phyloP scores from a whole-genome alignment of 2,888 invertebrate species.

The Trachelus tabidus region DNA sequence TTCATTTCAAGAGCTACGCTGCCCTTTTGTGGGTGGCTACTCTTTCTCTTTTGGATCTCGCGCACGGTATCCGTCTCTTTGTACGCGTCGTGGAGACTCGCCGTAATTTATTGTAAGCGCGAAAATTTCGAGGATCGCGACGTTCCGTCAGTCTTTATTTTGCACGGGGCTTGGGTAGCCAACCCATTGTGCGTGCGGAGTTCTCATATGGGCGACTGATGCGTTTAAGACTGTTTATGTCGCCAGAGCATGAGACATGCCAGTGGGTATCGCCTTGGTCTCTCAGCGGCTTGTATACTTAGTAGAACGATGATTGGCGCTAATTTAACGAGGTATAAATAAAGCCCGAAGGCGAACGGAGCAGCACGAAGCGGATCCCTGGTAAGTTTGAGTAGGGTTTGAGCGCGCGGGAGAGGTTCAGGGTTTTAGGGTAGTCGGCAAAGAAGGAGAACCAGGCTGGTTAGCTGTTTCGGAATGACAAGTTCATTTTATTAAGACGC shows the following conservation, averaged over 20 bases:
- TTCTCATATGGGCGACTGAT: neutral
- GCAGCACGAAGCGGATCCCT: conserved; percentile 3
- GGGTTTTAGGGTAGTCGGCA: neutral
- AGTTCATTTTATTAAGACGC: conserved; percentile 63
- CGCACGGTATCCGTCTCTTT: conserved; percentile 42
- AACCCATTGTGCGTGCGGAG: neutral
- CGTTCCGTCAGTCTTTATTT: neutral
- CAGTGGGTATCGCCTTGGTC: neutral
- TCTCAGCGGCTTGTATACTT: conserved; percentile 25
- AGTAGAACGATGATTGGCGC: conserved; percentile 53
- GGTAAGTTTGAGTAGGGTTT: neutral
- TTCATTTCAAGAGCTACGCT: conserved; percentile 58
- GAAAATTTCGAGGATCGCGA: conserved; percentile 42
- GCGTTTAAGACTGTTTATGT: neutral
- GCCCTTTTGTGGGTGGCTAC: conserved; percentile 62
- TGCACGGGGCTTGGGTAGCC: neutral
- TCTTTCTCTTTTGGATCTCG: conserved; percentile 50
- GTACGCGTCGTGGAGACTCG: conserved; percentile 20
- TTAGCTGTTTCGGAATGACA: conserved; percentile 57
- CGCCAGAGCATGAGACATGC: neutral
- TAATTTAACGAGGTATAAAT: conserved; percentile 62
- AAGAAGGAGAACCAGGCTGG: conserved; percentile 31
- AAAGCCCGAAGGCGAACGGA: conserved; percentile 38
- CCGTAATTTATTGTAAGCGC: conserved; percentile 55
- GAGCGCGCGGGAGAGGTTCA: neutral